These are phyloP conservation scores for Axis porcinus DNA, from an alignment of 2,113 vertebrate genomes.

Conservation along the genomic window DNA sequence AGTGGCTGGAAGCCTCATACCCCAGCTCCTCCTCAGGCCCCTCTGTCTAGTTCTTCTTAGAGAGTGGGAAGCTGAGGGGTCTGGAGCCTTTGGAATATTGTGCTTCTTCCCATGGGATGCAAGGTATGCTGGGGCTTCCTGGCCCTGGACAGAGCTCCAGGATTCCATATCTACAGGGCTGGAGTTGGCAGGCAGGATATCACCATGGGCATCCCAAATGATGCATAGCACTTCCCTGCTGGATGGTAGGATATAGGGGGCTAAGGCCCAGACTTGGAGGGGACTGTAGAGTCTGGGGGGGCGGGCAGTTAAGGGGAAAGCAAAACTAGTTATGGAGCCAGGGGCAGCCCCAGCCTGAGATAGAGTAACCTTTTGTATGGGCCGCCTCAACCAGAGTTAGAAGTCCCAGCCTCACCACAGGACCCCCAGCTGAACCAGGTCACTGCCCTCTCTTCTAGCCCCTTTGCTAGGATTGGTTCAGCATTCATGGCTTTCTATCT, in stretches of 20 bases:
- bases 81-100: background rate
- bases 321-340: background rate
- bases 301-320: background rate
- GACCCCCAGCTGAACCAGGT: background rate
- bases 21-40: background rate
- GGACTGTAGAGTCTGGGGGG: background rate
- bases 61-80: background rate
- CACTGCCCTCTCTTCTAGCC: background rate
- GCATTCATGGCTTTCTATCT: background rate
- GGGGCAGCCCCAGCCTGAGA: background rate
- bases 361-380: background rate
- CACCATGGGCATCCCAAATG: rapidly evolving
- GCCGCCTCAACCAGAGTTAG: background rate
- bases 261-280: background rate
- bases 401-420: background rate
- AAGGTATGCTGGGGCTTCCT: background rate
- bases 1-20: background rate
- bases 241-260: rapidly evolving
- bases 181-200: background rate
- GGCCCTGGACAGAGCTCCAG: background rate
- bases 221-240: background rate
- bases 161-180: background rate
- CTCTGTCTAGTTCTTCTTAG: background rate
- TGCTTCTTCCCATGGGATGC: background rate
- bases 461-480: background rate